Conservation (phyloP, 2,113 vertebrate species). For the Phrynocephalus versicolor region DNA sequence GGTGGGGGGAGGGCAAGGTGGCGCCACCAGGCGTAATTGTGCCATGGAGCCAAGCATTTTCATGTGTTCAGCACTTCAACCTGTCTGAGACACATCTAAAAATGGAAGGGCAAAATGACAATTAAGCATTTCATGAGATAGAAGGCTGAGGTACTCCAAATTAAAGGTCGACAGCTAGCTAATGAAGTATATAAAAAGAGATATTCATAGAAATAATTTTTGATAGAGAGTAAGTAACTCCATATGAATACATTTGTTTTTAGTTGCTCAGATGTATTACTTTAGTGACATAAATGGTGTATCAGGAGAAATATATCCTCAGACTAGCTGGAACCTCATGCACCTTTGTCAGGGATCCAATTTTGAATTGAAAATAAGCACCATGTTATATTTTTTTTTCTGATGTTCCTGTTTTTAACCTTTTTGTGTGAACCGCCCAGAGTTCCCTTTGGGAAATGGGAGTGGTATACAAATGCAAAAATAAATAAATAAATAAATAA, state of each 20-base stretch:
- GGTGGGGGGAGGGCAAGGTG: no score
- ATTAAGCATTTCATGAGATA: slow-evolving; percentile 72
- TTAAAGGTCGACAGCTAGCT: slow-evolving; percentile 65
- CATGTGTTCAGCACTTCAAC: slow-evolving; percentile 59
- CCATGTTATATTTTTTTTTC: no score
- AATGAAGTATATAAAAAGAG: slow-evolving; percentile 49
- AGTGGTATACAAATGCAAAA: no score
- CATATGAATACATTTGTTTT: slow-evolving; percentile 12
- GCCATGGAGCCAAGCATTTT: no score
- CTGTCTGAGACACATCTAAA: slow-evolving; percentile 69
- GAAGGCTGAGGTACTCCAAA: slow-evolving; percentile 61
- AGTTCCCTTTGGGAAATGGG: no score
- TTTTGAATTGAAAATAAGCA: not conserved
- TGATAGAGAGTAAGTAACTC: slow-evolving; percentile 29
- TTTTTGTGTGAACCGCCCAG: no score
- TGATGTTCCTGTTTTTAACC: no score
- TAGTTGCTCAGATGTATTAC: slow-evolving; percentile 3
- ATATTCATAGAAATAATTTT: slow-evolving; percentile 40
- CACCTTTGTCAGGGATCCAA: not conserved
- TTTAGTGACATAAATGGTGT: not conserved
- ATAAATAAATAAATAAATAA: no score
- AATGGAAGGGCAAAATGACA: slow-evolving; percentile 54
- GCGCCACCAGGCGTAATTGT: no score
- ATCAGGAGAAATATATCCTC: not conserved
- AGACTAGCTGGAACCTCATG: not conserved